Base-by-base conservation (phyloP, 2,797 vertebrate genomes). In the Spinus olivaceus region DNA sequence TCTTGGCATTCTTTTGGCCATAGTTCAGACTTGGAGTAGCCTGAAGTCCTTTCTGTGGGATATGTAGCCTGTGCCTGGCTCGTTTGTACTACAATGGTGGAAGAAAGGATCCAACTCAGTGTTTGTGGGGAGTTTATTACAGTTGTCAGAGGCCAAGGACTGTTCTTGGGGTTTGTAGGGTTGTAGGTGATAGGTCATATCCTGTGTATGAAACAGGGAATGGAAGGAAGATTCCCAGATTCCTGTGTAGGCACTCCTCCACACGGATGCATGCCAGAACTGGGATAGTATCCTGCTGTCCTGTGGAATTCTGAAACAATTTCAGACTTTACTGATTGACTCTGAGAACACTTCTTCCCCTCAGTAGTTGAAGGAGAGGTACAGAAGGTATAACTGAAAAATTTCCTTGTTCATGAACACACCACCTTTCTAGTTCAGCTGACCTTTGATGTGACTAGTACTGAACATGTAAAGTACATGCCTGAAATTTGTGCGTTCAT, bases 181-280 rank as follows among this genome's bases (percentile, higher is more conserved):
- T 18, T 61, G 33, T 23, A 19, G 3, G 2, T 33, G 30, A 33
- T 33, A 28, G 2, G 16, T 39, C 4, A 14, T 32, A 39, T 14
- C 27, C 56, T 8, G 0, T 2, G 5, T 12, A 9, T 5, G 9
- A 51, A 35, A 53, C 0, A 3, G 19, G 35, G 57, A 59, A 8
- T 0, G 2, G 63, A 78, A 66, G 32, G 27, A 51, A 11, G 0
- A 4, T 39, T 65, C 35, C 28, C 37, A 32, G 54, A 27, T 33
- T 27, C 20, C 37, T 1, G 1, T 1, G 28, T n/a, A 72, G 30
- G 6, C 3, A 0, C 41, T 51, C 28, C 32, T 60, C 59, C 41
- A 5, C 2, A 0, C 0, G 0, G 0, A 0, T 7, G 5, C 9
- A 3, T 1, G 4, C n/a, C 17, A 11, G 23, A 66, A 13, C n/a